A percentile compares a stretch with the other conserved stretches of the same genome.
phyloP scores from a whole-genome alignment of 2,113 vertebrate genomes.

The Ceratotherium simum region DNA sequence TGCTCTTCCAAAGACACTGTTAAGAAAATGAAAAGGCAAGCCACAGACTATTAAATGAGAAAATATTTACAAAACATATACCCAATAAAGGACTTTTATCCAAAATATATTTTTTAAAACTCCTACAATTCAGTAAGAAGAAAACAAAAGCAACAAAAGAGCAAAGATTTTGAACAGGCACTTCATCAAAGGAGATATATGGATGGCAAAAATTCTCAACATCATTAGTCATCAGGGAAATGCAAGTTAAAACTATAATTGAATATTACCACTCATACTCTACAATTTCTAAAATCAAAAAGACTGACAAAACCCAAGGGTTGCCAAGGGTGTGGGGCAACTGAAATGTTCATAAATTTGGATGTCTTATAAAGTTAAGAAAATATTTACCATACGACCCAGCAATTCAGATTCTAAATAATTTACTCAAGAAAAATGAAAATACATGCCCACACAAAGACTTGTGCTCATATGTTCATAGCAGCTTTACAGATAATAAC shows the following conservation, averaged over 20 bases:
- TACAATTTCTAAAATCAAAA: constrained; percentile 35
- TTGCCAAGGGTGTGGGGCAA: background rate
- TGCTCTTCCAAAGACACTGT: background rate
- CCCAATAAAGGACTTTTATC: background rate
- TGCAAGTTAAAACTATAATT: background rate
- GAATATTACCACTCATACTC: background rate
- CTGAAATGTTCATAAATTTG: background rate
- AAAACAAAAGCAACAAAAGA: background rate
- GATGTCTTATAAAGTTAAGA: background rate
- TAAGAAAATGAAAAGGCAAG: background rate
- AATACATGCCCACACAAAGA: background rate
- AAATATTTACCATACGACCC: background rate
- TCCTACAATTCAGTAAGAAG: background rate
- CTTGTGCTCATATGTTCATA: background rate
- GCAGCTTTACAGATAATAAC: background rate
- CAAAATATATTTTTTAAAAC: background rate
- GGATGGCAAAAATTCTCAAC: background rate
- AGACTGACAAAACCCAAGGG: background rate
- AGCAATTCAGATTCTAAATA: background rate
- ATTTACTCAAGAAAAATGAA: background rate
- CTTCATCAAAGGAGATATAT: background rate
- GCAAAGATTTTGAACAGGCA: background rate
- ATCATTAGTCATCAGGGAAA: background rate
- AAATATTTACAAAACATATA: background rate
- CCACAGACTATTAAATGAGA: background rate